Conservation (phyloP, 1,140 invertebrate species). For the Thaumetopoea pityocampa region DNA sequence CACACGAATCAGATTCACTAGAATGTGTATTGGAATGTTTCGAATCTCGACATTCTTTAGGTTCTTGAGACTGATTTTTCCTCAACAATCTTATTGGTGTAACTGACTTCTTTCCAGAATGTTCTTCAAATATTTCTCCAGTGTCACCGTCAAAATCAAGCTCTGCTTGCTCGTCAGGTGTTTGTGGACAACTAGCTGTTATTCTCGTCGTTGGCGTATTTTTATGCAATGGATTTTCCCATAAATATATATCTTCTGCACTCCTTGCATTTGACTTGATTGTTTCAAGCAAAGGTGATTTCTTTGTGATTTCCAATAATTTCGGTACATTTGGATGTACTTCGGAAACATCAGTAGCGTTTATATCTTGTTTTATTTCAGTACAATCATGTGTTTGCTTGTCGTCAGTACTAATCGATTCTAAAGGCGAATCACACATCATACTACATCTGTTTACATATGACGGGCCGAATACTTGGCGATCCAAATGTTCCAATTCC, state of each 20-base stretch:
- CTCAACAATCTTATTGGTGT: conserved; percentile 77
- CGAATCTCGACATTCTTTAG: conserved; percentile 32
- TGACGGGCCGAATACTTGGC: conserved; percentile 83
- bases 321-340: conserved; percentile 35
- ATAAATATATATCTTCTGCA: conserved; percentile 82
- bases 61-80: conserved; percentile 60
- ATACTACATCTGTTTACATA: conserved; percentile 54
- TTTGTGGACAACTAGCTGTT: conserved; percentile 73
- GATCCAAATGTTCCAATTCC: conserved; percentile 87
- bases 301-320: conserved; percentile 41
- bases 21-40: conserved; percentile 44
- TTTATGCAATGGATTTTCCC: conserved; percentile 84
- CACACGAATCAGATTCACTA: conserved; percentile 56
- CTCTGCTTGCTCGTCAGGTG: conserved; percentile 82
- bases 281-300: conserved; percentile 52
- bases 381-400: conserved; percentile 59
- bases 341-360: conserved; percentile 27
- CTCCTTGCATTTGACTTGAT: conserved; percentile 63
- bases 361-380: conserved; percentile 30
- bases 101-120: conserved; percentile 79
- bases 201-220: conserved; percentile 66
- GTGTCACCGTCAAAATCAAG: conserved; percentile 80
- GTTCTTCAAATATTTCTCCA: conserved; percentile 77
- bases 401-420: conserved; percentile 60
- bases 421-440: conserved; percentile 60